A percentile compares a stretch with the other conserved stretches of the same genome.
These are phyloP conservation scores for Chaetogeoica ovagalla DNA, from an alignment of 2,888 invertebrate species.

Conservation along the genomic window DNA sequence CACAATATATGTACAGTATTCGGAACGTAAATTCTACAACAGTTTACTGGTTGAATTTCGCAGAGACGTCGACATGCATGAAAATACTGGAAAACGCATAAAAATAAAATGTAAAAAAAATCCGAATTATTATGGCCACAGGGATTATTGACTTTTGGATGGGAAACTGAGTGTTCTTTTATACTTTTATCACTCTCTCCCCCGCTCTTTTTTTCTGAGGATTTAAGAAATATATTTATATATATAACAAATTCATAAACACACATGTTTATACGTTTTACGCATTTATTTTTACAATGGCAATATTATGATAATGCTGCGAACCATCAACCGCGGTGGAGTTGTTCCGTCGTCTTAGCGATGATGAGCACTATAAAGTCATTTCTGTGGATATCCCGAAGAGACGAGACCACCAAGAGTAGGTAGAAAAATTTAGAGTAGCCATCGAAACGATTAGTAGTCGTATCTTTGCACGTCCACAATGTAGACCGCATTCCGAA, in stretches of 20 bases:
- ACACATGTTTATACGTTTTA: slow-evolving; percentile 4
- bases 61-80: slow-evolving; percentile 4
- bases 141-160: slow-evolving; percentile 22
- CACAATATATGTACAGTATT: neutral
- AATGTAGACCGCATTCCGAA: slow-evolving; percentile 8
- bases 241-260: too few species aligned
- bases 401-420: neutral
- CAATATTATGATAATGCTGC: slow-evolving; percentile 47
- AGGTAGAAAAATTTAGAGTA: slow-evolving; percentile 4
- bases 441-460: slow-evolving; percentile 46
- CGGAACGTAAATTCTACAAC: slow-evolving; percentile 1
- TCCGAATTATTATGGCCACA: neutral
- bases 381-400: slow-evolving; percentile 22
- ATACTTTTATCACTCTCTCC: slow-evolving; percentile 7
- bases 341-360: slow-evolving; percentile 1
- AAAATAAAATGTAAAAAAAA: neutral
- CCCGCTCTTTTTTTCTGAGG: neutral
- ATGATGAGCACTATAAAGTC: slow-evolving; percentile 39
- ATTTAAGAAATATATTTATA: too few species aligned
- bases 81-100: neutral
- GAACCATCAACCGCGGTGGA: slow-evolving; percentile 10
- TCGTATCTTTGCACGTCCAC: slow-evolving; percentile 18
- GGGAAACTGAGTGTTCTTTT: neutral
- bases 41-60: neutral
- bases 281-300: slow-evolving; percentile 36